Evolutionary conservation across 1,140 invertebrate genomes (phyloP), one percentile per base, ranked within the genome.

Genomic region (Drosophila nasuta): DNA sequence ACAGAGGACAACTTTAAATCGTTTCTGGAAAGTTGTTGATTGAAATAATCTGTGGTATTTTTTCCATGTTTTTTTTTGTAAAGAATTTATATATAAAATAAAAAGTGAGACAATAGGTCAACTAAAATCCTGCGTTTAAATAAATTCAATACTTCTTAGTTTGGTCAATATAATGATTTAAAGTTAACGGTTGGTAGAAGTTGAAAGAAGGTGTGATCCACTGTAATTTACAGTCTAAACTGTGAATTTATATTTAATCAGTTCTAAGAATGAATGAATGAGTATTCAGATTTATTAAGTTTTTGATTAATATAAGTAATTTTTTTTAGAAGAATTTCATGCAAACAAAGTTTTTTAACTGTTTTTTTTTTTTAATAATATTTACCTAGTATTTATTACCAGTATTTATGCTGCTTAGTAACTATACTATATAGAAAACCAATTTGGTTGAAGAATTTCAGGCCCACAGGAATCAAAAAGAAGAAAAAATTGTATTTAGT

Each of bases 361-460:
- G 41, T 43, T 5, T 7, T 13, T 43, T 43, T 4, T 5, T 48
- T 43, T 56, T 25, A 15, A 3, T 41, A 58, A 88, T 89, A 89
- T 83, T 88, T 88, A 88, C 85, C 85, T 85, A 83, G 70, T 81
- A 81, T 67, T 68, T 79, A 51, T 88, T 89, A 81, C 81, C 85
- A 88, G 73, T 83, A 56, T 79, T 73, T 66, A 81, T 77, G 73
- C 67, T 89, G 81, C 78, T 89, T 89, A 88, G 78, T 88, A 88
- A 76, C 81, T 88, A 88, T 89, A 88, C 85, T 88, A 77, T 72
- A 73, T 75, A 69, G 51, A 51, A 58, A 56, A 58, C 13, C 17
- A 20, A 59, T 59, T 38, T 71, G 7, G 41, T 49, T 65, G 33
- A 46, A 62, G 46, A 41, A 38, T 60, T 62, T 73, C 41, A 46